phyloP scores from a whole-genome alignment of 2,888 invertebrate genomes.

The Scaptomyza reducta region DNA sequence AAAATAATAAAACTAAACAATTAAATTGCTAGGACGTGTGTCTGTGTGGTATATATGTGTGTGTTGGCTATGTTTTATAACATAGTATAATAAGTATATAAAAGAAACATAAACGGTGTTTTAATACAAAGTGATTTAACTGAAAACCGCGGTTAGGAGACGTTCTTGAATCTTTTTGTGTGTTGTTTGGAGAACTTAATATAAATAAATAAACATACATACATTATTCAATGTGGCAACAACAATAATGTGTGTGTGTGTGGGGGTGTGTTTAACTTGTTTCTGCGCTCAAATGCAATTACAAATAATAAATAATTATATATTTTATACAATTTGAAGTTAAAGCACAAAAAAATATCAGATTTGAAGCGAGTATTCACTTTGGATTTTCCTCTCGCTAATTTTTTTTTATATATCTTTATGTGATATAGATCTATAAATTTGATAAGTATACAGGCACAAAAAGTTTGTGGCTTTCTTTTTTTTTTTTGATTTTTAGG shows the following conservation, averaged over 20 bases:
- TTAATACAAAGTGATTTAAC: slow-evolving; percentile 64
- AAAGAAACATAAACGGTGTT: slow-evolving; percentile 50
- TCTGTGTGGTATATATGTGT: slow-evolving; percentile 36
- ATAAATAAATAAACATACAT: slow-evolving; percentile 73
- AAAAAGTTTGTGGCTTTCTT: slow-evolving; percentile 41
- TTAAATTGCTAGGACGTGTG: slow-evolving; percentile 74
- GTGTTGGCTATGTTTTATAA: slow-evolving; percentile 49
- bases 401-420: slow-evolving; percentile 6
- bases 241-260: slow-evolving; percentile 60
- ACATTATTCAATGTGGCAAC: slow-evolving; percentile 67
- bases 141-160: slow-evolving; percentile 65
- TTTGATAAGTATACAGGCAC: slow-evolving; percentile 51
- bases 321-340: slow-evolving; percentile 64
- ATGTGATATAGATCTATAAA: slow-evolving; percentile 12
- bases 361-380: slow-evolving; percentile 29
- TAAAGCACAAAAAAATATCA: slow-evolving; percentile 58
- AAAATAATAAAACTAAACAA: slow-evolving; percentile 68
- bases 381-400: slow-evolving; percentile 13
- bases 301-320: slow-evolving; percentile 67
- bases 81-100: slow-evolving; percentile 50
- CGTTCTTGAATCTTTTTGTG: slow-evolving; percentile 34
- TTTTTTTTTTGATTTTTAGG: slow-evolving; percentile 41
- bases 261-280: slow-evolving; percentile 25
- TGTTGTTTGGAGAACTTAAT: slow-evolving; percentile 69
- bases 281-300: slow-evolving; percentile 71